These are phyloP conservation scores for Gnathonemus echidnorhynchus DNA, from an alignment of 2,113 vertebrate genomes.

Conservation along the genomic window DNA sequence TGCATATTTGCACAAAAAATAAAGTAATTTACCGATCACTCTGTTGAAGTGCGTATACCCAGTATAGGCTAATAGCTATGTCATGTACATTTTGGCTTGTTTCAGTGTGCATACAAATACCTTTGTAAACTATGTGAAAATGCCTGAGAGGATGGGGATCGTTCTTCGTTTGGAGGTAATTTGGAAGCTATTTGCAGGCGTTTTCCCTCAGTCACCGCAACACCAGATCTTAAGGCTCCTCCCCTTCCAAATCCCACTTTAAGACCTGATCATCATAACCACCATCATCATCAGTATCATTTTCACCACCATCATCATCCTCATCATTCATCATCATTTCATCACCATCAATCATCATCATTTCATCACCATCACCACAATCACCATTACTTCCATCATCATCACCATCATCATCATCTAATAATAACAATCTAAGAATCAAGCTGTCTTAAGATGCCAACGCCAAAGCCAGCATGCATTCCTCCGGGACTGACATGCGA, in stretches of 20 bases:
- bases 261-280: not conserved
- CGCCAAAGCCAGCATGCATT: not conserved
- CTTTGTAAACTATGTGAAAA: not conserved
- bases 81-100: not conserved
- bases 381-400: not conserved
- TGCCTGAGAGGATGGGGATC: not conserved
- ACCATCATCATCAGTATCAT: no score
- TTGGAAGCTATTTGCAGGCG: not conserved
- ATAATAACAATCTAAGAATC: not conserved
- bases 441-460: not conserved
- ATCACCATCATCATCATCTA: not conserved
- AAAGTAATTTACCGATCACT: not conserved
- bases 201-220: not conserved
- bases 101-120: not conserved
- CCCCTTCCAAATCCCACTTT: not conserved
- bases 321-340: not conserved
- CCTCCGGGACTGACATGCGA: not conserved
- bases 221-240: not conserved
- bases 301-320: not conserved
- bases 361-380: no score
- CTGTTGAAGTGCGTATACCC: not conserved
- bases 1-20: not conserved
- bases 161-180: not conserved
- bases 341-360: not conserved
- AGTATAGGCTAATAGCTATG: not conserved